A percentile compares a stretch with the other conserved stretches of the same genome.
Conservation (phyloP, 1,140 invertebrate genomes). For the Homarus americanus region DNA sequence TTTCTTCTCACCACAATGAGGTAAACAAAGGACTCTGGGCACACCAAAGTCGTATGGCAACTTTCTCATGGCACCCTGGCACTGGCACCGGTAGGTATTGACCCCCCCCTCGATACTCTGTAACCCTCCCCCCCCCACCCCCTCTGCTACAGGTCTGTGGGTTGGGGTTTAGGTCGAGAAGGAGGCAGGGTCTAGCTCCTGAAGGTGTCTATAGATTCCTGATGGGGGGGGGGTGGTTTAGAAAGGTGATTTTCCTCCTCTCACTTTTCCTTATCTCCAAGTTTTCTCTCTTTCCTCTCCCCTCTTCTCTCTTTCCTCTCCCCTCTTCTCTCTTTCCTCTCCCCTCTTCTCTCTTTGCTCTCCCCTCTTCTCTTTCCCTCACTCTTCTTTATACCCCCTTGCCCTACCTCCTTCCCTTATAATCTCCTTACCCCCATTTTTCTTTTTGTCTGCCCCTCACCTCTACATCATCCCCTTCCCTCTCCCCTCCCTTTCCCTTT, state of each 20-base stretch:
- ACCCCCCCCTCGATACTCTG: neutral
- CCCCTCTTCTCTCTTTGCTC: neutral
- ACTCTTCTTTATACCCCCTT: too few species aligned
- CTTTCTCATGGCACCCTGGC: conserved; percentile 62
- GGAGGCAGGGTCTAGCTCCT: neutral
- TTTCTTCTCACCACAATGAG: conserved; percentile 71
- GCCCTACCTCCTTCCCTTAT: too few species aligned
- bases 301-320: neutral
- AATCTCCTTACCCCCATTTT: too few species aligned
- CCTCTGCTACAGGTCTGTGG: neutral
- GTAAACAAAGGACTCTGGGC: conserved; percentile 65
- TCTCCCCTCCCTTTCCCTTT: too few species aligned
- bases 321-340: neutral
- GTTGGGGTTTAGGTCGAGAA: neutral
- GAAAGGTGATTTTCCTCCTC: neutral
- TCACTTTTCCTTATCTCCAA: neutral
- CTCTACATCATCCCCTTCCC: too few species aligned
- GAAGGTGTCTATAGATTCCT: neutral
- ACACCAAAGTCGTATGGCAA: conserved; percentile 64
- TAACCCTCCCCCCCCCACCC: neutral
- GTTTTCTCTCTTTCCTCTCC: neutral
- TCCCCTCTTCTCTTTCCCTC: too few species aligned
- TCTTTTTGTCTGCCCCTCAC: too few species aligned
- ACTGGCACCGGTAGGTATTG: conserved; percentile 6
- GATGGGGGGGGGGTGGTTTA: neutral